These are phyloP conservation scores for Falco biarmicus DNA, from an alignment of 2,797 vertebrate species.

Conservation along the genomic window DNA sequence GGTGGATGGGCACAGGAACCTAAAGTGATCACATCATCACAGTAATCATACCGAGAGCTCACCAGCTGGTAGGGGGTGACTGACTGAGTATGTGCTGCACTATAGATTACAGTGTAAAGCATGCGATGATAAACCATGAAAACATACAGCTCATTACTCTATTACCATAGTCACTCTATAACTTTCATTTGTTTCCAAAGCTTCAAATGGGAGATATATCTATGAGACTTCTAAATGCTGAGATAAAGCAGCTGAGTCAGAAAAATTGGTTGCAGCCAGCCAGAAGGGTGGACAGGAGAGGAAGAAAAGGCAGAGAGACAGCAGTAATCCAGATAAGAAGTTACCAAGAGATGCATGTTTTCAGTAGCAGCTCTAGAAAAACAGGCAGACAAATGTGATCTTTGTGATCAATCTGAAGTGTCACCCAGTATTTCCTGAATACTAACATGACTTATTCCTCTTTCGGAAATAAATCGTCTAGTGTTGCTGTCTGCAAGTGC, in stretches of 20 bases:
- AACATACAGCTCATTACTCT: not conserved
- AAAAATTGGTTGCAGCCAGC: not conserved
- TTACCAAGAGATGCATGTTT: not conserved
- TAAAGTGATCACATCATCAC: not conserved
- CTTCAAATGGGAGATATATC: not conserved
- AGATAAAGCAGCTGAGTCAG: not conserved
- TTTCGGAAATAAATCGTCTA: not conserved
- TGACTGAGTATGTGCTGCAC: not conserved
- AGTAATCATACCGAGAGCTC: not conserved
- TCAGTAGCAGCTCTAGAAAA: not conserved
- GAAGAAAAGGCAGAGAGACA: not conserved
- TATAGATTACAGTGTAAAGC: not conserved
- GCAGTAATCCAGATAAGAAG: not conserved
- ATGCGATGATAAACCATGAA: not conserved
- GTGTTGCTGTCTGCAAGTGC: not conserved
- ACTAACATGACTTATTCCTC: not conserved
- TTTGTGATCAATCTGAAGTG: not conserved
- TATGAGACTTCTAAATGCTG: not conserved
- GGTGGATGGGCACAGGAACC: not conserved
- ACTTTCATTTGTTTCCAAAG: not conserved
- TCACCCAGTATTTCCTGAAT: not conserved
- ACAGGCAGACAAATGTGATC: not conserved
- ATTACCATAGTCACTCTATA: not conserved
- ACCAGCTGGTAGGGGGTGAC: not conserved
- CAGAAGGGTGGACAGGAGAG: not conserved